phyloP scores from a whole-genome alignment of 2,113 vertebrate genomes.

The Istiophorus platypterus region DNA sequence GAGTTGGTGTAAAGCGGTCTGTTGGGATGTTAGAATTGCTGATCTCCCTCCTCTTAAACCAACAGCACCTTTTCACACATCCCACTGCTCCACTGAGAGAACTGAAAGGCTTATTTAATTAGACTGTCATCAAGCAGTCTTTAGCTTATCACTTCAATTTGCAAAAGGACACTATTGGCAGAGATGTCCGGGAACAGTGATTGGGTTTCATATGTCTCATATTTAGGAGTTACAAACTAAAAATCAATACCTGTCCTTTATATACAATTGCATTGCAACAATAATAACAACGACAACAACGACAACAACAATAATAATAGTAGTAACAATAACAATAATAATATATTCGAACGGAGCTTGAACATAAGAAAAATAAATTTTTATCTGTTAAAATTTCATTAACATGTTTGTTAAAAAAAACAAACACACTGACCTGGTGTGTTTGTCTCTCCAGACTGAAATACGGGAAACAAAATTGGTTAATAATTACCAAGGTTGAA shows the following conservation, averaged over 20 bases:
- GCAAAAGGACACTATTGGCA: constrained; percentile 43
- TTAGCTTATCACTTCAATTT: constrained; percentile 76
- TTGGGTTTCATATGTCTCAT: not conserved
- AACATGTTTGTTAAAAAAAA: too few relatives aligned
- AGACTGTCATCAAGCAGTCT: constrained; percentile 82
- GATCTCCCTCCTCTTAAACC: constrained; percentile 54
- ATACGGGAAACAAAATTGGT: not conserved
- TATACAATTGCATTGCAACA: not conserved
- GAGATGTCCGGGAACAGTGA: constrained; percentile 32
- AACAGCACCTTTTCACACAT: constrained; percentile 77
- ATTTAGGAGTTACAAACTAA: constrained; percentile 9
- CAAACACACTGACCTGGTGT: not conserved
- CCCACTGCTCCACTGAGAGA: constrained; percentile 67
- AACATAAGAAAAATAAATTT: not conserved
- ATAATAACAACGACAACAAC: too few relatives aligned
- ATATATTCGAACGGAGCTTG: not conserved
- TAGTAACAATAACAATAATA: not conserved
- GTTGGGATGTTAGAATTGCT: constrained; percentile 62
- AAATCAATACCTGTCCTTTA: not conserved
- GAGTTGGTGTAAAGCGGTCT: constrained; percentile 52
- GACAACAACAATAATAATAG: not conserved
- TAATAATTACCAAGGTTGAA: constrained; percentile 6
- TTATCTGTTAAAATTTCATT: not conserved
- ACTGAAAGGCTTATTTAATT: constrained; percentile 84
- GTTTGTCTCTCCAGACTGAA: not conserved